Evolutionary conservation across 2,113 vertebrate genomes (phyloP).

Genomic region (Dasyurus viverrinus): DNA sequence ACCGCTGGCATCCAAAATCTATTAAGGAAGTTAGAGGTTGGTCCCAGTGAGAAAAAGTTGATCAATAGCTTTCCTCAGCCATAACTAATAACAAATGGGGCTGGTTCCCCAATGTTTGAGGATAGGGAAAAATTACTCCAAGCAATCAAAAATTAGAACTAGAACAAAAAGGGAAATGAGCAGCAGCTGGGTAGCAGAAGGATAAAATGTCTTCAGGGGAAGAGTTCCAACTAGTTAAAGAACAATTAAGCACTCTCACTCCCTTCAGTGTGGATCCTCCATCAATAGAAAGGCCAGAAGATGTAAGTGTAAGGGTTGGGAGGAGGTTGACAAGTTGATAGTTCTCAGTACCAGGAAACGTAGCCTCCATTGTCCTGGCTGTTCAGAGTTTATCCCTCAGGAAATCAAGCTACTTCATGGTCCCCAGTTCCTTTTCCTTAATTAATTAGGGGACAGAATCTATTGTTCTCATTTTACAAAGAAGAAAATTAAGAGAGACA

Average conservation of each 20-base stretch:
- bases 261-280: not conserved
- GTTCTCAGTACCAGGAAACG: not conserved
- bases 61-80: not conserved
- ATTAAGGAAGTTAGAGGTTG: constrained; percentile 1
- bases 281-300: not conserved
- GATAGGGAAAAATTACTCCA: constrained; percentile 3
- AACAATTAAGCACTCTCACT: not conserved
- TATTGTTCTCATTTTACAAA: constrained; percentile 33
- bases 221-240: not conserved
- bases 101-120: not conserved
- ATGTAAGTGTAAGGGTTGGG: not conserved
- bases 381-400: constrained; percentile 3
- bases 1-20: not conserved
- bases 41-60: not conserved
- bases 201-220: not conserved
- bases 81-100: not conserved
- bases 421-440: constrained; percentile 33
- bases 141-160: not conserved
- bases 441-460: constrained; percentile 36
- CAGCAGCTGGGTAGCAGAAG: not conserved
- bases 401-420: constrained; percentile 5
- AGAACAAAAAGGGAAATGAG: constrained; percentile 10
- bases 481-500: constrained; percentile 17
- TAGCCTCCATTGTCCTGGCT: not conserved
- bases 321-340: not conserved